Evolutionary conservation across 2,888 invertebrate genomes (phyloP), one percentile per base, ranked within the genome.

Genomic region (Iphiclides podalirius): DNA sequence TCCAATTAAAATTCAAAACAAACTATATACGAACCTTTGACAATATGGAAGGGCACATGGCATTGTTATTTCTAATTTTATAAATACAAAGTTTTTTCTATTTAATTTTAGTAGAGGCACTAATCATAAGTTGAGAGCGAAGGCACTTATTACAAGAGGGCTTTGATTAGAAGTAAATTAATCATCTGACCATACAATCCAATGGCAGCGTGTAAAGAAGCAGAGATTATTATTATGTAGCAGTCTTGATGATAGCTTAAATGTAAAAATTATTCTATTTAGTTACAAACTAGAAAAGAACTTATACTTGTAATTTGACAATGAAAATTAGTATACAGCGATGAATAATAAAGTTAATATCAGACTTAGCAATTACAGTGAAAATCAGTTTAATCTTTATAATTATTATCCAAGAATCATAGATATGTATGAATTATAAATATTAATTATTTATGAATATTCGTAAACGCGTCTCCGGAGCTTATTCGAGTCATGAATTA

Each of bases 181-280:
- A 61, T 76, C 70, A 77, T 81, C 79, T 79, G 63, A 60, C 55
- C 49, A 47, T 51, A 55, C 52, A 57, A 54, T 79, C 83, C 83
- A 45, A 51, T 51, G 61, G 83, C 76, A 59, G 86, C 86, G 74
- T 85, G 84, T 52, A 80, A 81, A 53, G 56, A 63, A 75, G 70
- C 74, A 68, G 64, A 52, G 54, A 60, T 46, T 23, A 39, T 50
- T 49, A n/a, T n/a, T n/a, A n/a, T n/a, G n/a, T n/a, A n/a, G n/a
- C n/a, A n/a, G n/a, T n/a, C n/a, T 31, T 28, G 8, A 28, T 31
- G 2, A 11, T n/a, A n/a, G 8, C 11, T 31, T 11, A 31, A n/a
- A n/a, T 28, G 28, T 28, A 6, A 28, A 28, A 28, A 28, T 28
- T 28, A 20, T 42, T 36, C 26, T 23, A 40, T 20, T 36, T 49